Base-by-base conservation (phyloP, 2,113 vertebrate genomes). In the Gila orcuttii region DNA sequence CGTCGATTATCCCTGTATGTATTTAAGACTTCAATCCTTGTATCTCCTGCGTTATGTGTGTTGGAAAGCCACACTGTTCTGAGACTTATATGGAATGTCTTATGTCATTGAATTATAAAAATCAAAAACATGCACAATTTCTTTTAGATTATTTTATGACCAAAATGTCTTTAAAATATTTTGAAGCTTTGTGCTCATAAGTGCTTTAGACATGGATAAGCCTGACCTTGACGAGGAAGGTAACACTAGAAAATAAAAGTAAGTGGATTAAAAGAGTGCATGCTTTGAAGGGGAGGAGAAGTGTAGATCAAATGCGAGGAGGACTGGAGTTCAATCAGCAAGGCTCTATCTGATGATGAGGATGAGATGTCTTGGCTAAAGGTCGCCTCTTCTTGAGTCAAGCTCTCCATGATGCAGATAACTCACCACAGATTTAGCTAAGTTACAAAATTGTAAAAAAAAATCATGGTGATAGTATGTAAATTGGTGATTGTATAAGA, bases 221-320 rank as follows among this genome's bases (percentile, higher is more conserved):
- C 5, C 81, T 82, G 78, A 88, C 60, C 71, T 71, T 36, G 64
- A 74, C 21, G 4, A 83, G 36, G n/a, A 78, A 77, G 71, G 36
- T 81, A 79, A 79, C 74, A 81, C 25, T 36, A 47, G 33, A 60
- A 19, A 45, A 45, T 47, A 66, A 76, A 59, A 45, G 23, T 73
- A 39, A 74, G 39, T 62, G 45, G 71, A 78, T 69, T 85, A 31
- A 12, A 79, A 64, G 68, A 52, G 19, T 71, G 42, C 62, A 15
- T 57, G 21, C 52, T 86, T 86, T 75, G 68, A 83, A 83, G 55
- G 39, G 75, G 33, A 78, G 73, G 50, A 84, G 55, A 47, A 52
- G 52, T 81, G 76, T 23, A 79, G 71, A 77, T 86, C 36, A 52
- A 77, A 82, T 86, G 60, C 36, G 36, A 11, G 47, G 62, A 75